Base-by-base conservation (phyloP, 2,797 vertebrate species). In the Carduelis carduelis region DNA sequence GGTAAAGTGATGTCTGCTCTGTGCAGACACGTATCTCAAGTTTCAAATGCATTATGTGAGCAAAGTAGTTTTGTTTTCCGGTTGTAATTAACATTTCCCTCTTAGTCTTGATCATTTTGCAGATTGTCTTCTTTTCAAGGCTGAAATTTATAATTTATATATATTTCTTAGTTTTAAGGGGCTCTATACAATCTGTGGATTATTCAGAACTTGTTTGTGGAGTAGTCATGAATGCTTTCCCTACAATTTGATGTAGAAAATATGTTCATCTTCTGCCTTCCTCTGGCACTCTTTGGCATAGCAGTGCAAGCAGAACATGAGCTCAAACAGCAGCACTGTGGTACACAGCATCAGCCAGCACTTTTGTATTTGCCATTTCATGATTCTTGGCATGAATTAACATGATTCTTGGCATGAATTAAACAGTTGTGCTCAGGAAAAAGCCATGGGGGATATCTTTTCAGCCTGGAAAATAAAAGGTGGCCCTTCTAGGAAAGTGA, bases 241-340 rank as follows among this genome's bases (percentile, higher is more conserved):
- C 17, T 35, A 17, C 37, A 35, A 8, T 69, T 71, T 32, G 14
- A 8, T 79, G 15, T 1, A 52, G 50, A 80, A 97, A 96, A 70
- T 65, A 30, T 32, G 91, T 93, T 95, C 70, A 87, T 52, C 80
- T 95, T 92, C 97, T 97, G 97, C 98, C 98, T 90, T 97, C 98
- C 95, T 97, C 97, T 98, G 98, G 97, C 84, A 49, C 28, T 89
- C 27, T 56, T 11, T 12, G 95, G 96, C 79, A 98, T 96, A 71
- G 85, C 98, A 98, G 5, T 66, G 76, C 32, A 65, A 83, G n/a
- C 75, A 69, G 23, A 55, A 8, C 34, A 63, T 20, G 43, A 69
- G 43, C 46, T 83, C 47, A 35, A 46, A 24, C 24, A 43, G 52
- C 28, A 55, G 13, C 8, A 17, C 15, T 17, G 49, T 24, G 41